Base-by-base conservation (phyloP, 2,888 invertebrate species). In the Eilema sororculum region DNA sequence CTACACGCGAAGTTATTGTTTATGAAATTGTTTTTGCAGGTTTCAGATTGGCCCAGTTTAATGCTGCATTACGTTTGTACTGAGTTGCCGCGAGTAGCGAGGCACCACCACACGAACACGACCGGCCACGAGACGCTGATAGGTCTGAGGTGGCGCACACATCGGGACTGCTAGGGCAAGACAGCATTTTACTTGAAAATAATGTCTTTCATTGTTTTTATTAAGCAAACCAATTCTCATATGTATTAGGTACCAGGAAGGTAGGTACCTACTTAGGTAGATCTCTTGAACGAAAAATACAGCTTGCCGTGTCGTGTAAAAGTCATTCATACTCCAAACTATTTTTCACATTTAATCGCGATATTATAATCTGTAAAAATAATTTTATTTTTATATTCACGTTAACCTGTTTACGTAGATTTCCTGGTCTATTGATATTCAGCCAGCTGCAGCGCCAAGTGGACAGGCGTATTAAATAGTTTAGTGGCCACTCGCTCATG, bases 21-120 rank as follows among this genome's bases (percentile, higher is more conserved):
- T 85, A 82, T 85, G 81, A 82, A 82, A 85, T 83, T 80, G 80
- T 84, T 83, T 84, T 78, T 83, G 78, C 75, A 81, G 82, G 78
- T 74, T 72, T 66, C 71, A 77, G 79, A 82, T 79, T 78, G 80
- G 72, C 69, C 28, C 75, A 67, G 68, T 72, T 80, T 67, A 73
- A 69, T 72, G 72, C 71, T 64, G 72, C 63, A 65, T 67, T 22
- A 30, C 25, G 10, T 25, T 71, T 68, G 71, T 61, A n/a, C n/a
- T n/a, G n/a, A n/a, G 59, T n/a, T n/a, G 52, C 72, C 62, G 71
- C 63, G 60, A 66, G 8, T 28, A 9, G 52, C 56, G 52, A 13
- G n/a, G 6, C n/a, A 57, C 56, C 10, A 56, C 30, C 52, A 16
- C 28, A 20, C n/a, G 20, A n/a, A 16, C 28, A 20, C n/a, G 20